Base-by-base conservation (phyloP, 2,888 invertebrate species). In the Theristus sp. region DNA sequence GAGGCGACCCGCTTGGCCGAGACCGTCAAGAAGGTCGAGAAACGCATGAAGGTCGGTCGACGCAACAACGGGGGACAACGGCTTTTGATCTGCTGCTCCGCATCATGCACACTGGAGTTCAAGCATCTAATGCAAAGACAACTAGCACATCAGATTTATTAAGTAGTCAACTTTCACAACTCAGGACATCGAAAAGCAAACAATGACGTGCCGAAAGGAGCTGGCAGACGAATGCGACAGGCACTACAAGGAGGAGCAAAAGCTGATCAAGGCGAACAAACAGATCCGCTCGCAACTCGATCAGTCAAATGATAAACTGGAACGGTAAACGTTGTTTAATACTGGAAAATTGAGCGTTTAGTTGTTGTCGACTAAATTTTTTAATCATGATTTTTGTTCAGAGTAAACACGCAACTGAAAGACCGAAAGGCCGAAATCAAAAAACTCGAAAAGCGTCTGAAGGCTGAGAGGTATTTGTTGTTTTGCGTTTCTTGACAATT, bases 371-470 rank as follows among this genome's bases (percentile, higher is more conserved):
- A n/a, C n/a, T n/a, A n/a, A n/a, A n/a, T n/a, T n/a, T n/a, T n/a
- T n/a, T n/a, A n/a, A n/a, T n/a, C n/a, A n/a, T n/a, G n/a, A n/a
- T n/a, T 58, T 49, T 10, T 17, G 6, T 58, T 26, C 54, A 59
- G 54, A 22, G 25, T 58, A 26, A 62, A 60, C 56, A 59, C 60
- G 25, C 66, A 66, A 27, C n/a, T 65, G n/a, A 63, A 64, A 47
- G 66, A 67, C 56, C 65, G 64, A 55, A 63, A 63, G 60, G 58
- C 58, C 31, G 62, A 68, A 58, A 60, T 69, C 30, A 70, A 71
- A 64, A 66, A 66, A 56, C 57, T 68, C 56, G 70, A 71, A 56
- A 71, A 67, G 61, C 61, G 62, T 30, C 54, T 62, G 22, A 63
- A 62, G 49, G 27, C 24, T 1, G 62, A 63, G 31, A n/a, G n/a